A percentile compares a stretch with the other conserved stretches of the same genome.
Evolutionary conservation across 2,113 vertebrate genomes (phyloP).

Genomic region (Psilopogon haemacephalus): DNA sequence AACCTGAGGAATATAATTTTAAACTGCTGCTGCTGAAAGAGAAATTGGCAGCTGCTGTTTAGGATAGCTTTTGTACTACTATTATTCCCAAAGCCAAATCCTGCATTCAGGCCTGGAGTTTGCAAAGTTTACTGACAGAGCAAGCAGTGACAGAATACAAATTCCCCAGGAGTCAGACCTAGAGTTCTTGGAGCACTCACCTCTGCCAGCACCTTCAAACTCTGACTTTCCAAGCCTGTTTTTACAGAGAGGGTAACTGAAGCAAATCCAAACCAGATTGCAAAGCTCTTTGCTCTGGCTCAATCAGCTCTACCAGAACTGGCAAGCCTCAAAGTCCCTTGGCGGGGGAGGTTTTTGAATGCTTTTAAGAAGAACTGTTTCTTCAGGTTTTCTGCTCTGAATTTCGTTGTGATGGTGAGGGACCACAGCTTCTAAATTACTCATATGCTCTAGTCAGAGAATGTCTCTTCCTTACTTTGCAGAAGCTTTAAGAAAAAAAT

Average conservation of each 20-base stretch:
- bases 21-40: not conserved
- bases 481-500: not conserved
- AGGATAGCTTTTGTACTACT: not conserved
- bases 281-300: not conserved
- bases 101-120: not conserved
- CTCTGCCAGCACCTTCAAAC: not conserved
- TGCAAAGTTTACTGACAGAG: not conserved
- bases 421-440: not conserved
- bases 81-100: not conserved
- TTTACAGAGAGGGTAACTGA: not conserved
- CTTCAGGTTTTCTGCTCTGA: not conserved
- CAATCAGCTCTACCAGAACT: not conserved
- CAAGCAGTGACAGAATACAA: not conserved
- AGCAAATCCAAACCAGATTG: not conserved
- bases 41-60: not conserved
- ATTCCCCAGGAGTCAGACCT: not conserved
- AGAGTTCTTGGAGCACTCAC: fast-evolving
- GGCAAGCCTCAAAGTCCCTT: not conserved
- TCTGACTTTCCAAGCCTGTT: not conserved
- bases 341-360: fast-evolving
- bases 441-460: not conserved
- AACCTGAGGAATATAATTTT: not conserved
- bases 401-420: fast-evolving
- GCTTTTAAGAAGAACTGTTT: not conserved
- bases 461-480: not conserved